Base-by-base conservation (phyloP, 2,113 vertebrate genomes). In the Oceanodroma tethys region DNA sequence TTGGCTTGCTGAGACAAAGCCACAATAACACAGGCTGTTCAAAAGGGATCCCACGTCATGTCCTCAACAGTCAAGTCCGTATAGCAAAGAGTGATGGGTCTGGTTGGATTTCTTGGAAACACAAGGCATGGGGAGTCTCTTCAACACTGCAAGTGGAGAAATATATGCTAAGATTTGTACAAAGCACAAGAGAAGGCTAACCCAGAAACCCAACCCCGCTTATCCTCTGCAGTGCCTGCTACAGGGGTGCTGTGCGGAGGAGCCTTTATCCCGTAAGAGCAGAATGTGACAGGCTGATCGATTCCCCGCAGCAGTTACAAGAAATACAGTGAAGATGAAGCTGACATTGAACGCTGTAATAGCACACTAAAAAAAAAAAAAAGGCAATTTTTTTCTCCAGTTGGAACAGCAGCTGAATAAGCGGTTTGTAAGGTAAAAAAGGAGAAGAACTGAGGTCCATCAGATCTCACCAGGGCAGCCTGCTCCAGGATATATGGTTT, bases 231-330 rank as follows among this genome's bases (percentile, higher is more conserved):
- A 30, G 14, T 40, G n/a, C 34, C 76, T 45, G 13, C 22, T 38
- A 8, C 16, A 0, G 0, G 72, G 43, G 21, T 56, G 59, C 55
- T 53, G 42, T 66, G n/a, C 1, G 2, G 75, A 78, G 34, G 16
- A 82, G 42, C 16, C 42, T 43, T 86, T 55, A 25, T 36, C 30
- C 68, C 2, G 0, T 40, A 34, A 65, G 21, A 83, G 63, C 26
- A 88, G 63, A 82, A 83, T 0, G 2, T 32, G 80, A 50, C 30
- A 76, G 19, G 38, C 55, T 78, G 45, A 58, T 53, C 2, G 1
- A 38, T 55, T 55, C 75, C 62, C 63, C 0, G 0, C 30, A 73
- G 85, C 43, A 75, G 16, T 43, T 43, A 42, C 60, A 55, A 68
- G 74, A 92, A 32, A 29, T 59, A 56, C 52, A 40, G 38, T 34